These are phyloP conservation scores for Staurois parvus DNA, from an alignment of 2,797 vertebrate species.

Conservation along the genomic window DNA sequence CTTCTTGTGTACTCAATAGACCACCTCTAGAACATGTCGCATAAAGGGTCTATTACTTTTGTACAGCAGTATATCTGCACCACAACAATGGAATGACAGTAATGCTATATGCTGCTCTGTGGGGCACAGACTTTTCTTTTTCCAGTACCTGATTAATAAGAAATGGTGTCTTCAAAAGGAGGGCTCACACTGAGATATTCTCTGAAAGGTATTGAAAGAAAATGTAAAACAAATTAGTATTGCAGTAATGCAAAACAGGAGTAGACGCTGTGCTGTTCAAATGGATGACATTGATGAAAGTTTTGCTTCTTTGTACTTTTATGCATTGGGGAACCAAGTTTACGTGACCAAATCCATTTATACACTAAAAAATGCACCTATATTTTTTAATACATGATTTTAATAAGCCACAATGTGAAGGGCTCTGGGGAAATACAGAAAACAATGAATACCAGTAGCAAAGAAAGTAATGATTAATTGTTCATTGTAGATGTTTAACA, in stretches of 20 bases:
- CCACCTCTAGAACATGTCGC: conserved; percentile 11
- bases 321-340: neutral
- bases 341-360: neutral
- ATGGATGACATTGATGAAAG: conserved; percentile 30
- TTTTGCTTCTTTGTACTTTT: conserved; percentile 10
- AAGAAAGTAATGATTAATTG: conserved; percentile 50
- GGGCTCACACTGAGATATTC: conserved; percentile 22
- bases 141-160: conserved; percentile 53
- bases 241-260: conserved; percentile 19
- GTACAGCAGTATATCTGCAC: neutral
- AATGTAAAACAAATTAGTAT: conserved; percentile 34
- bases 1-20: conserved; percentile 3
- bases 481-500: conserved; percentile 26
- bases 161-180: conserved; percentile 31
- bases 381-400: neutral
- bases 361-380: conserved; percentile 1
- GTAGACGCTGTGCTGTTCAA: conserved; percentile 6
- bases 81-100: conserved; percentile 28
- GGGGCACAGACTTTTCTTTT: conserved; percentile 33
- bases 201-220: conserved; percentile 29
- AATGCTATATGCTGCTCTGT: conserved; percentile 33
- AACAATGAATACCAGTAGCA: conserved; percentile 21
- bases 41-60: conserved; percentile 21
- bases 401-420: neutral
- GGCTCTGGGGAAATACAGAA: conserved; percentile 25